A percentile compares a stretch with the other conserved stretches of the same genome.
These are phyloP conservation scores for Gyrodactylus bullatarudis DNA, from an alignment of 1,140 invertebrate species.

Conservation along the genomic window DNA sequence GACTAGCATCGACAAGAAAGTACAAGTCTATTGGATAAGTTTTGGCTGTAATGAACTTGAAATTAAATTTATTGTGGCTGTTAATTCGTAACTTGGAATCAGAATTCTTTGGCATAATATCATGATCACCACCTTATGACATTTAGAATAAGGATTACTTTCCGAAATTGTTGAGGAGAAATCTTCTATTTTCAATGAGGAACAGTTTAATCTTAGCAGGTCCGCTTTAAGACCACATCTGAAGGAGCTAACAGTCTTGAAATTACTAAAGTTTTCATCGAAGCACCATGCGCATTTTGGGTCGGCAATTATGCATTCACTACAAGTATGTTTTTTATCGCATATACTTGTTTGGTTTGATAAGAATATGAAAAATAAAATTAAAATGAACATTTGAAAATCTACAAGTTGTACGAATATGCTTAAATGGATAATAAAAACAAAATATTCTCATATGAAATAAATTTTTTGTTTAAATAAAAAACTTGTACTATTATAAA, in stretches of 20 bases:
- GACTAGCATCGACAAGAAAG: conserved; percentile 70
- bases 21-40: conserved; percentile 81
- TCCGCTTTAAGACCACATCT: neutral
- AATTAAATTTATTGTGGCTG: conserved; percentile 13
- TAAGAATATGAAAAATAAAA: neutral
- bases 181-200: neutral
- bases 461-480: too few species aligned
- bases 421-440: too few species aligned
- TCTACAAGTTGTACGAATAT: too few species aligned
- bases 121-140: neutral
- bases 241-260: neutral
- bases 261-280: neutral
- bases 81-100: neutral
- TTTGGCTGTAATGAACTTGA: conserved; percentile 46
- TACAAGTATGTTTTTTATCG: neutral
- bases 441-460: too few species aligned
- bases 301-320: neutral
- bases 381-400: neutral
- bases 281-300: neutral
- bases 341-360: neutral
- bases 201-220: neutral
- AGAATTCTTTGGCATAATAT: neutral
- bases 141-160: neutral
- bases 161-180: neutral
- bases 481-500: too few species aligned